phyloP scores from a whole-genome alignment of 2,113 vertebrate genomes.

The Lutjanus erythropterus region DNA sequence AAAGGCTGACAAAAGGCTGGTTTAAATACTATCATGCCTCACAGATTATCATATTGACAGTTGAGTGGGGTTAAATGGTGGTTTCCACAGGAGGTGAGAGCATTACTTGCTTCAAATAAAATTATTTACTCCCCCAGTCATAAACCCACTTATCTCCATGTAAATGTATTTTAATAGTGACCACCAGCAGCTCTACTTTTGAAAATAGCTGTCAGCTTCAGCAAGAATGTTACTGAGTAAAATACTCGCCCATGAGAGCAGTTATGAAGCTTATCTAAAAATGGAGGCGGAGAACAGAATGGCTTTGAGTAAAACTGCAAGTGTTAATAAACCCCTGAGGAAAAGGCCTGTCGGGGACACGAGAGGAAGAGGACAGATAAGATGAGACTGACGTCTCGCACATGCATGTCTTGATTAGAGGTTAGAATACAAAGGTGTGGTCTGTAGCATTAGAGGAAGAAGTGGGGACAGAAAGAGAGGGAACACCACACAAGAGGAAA shows the following conservation, averaged over 20 bases:
- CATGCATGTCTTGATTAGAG: constrained; percentile 73
- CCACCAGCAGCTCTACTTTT: not conserved
- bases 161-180: not conserved
- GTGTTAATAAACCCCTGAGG: constrained; percentile 31
- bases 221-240: not conserved
- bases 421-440: constrained; percentile 52
- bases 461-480: constrained; percentile 49
- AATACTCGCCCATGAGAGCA: not conserved
- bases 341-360: constrained; percentile 7
- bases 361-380: constrained; percentile 30
- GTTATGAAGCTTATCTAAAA: not conserved
- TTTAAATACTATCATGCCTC: not conserved
- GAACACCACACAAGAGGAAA: constrained; percentile 63
- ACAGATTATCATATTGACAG: not conserved
- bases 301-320: constrained; percentile 4
- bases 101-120: not conserved
- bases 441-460: constrained; percentile 34
- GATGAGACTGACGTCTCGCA: constrained; percentile 44
- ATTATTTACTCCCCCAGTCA: not conserved
- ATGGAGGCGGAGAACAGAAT: not conserved
- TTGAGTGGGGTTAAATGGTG: not conserved
- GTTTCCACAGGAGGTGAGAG: not conserved
- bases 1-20: not conserved
- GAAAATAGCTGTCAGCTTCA: not conserved
- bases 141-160: not conserved